A percentile compares a stretch with the other conserved stretches of the same genome.
Evolutionary conservation across 30 jellyfish, hydroid and myxozoan genomes (phyloP).

Genomic region (Chrysaora quinquecirrha): DNA sequence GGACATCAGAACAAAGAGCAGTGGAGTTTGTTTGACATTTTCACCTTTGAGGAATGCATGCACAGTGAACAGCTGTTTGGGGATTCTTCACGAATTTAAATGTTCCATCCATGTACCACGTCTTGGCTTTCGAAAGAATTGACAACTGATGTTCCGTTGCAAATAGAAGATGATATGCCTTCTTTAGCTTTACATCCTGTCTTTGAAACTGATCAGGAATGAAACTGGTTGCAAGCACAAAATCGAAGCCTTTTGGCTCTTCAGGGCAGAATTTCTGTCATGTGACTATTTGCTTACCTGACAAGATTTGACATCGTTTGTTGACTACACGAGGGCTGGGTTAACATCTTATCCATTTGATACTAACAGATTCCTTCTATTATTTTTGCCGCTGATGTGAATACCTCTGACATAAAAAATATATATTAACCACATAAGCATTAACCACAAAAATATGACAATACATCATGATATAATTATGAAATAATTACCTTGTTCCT

Average conservation of each 20-base stretch:
- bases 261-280: not conserved
- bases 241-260: not conserved
- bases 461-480: not conserved
- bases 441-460: not conserved
- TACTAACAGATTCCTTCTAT: not conserved
- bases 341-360: not conserved
- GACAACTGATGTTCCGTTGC: not conserved
- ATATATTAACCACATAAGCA: not conserved
- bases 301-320: not conserved
- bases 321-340: not conserved
- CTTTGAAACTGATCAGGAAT: not conserved
- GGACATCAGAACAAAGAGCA: not conserved
- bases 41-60: not conserved
- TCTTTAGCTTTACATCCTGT: not conserved
- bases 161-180: not conserved
- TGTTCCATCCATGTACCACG: not conserved
- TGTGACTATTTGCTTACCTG: not conserved
- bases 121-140: not conserved
- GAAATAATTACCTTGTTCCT: too few species aligned
- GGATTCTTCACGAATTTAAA: not conserved
- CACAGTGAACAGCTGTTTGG: not conserved
- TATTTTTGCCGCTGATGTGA: not conserved
- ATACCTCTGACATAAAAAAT: not conserved
- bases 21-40: not conserved
- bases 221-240: not conserved